These are phyloP conservation scores for Thripadectes ignobilis DNA, from an alignment of 2,797 vertebrate genomes.

Conservation along the genomic window DNA sequence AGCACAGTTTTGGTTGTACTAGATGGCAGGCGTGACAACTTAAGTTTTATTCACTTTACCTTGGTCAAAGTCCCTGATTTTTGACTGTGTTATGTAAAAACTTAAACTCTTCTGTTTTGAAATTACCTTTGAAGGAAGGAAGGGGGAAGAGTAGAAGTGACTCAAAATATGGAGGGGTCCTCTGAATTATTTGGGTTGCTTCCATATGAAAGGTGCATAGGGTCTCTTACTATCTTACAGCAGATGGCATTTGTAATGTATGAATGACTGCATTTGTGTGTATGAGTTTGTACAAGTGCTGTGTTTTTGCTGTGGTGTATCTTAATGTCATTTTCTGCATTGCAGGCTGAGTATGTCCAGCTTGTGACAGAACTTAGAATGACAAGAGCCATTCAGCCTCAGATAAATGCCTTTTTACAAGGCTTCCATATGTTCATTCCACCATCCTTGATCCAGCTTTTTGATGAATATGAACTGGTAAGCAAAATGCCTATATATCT, in stretches of 20 bases:
- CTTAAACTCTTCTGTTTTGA: not conserved
- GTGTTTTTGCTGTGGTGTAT: not conserved
- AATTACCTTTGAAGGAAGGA: not conserved
- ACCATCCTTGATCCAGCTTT: conserved; percentile 95
- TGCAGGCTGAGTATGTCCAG: conserved; percentile 95
- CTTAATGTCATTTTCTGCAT: not conserved
- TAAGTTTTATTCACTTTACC: not conserved
- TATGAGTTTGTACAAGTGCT: not conserved
- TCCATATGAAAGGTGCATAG: not conserved
- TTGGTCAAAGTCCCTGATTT: not conserved
- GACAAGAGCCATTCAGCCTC: conserved; percentile 98
- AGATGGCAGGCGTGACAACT: not conserved
- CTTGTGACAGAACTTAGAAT: conserved; percentile 98
- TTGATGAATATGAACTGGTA: conserved; percentile 98
- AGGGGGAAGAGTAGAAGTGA: not conserved
- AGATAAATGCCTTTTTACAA: conserved; percentile 96
- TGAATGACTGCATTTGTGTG: not conserved
- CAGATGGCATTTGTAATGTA: not conserved
- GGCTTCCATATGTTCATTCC: conserved; percentile 98
- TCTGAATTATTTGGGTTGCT: not conserved
- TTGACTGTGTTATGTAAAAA: not conserved
- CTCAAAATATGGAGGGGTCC: not conserved
- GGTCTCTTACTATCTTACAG: not conserved
- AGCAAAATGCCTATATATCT: conserved; percentile 57
- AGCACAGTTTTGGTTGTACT: not conserved